Evolutionary conservation across 2,888 invertebrate genomes (phyloP), one percentile per base, ranked within the genome.

Genomic region (Yponomeuta cagnagella): DNA sequence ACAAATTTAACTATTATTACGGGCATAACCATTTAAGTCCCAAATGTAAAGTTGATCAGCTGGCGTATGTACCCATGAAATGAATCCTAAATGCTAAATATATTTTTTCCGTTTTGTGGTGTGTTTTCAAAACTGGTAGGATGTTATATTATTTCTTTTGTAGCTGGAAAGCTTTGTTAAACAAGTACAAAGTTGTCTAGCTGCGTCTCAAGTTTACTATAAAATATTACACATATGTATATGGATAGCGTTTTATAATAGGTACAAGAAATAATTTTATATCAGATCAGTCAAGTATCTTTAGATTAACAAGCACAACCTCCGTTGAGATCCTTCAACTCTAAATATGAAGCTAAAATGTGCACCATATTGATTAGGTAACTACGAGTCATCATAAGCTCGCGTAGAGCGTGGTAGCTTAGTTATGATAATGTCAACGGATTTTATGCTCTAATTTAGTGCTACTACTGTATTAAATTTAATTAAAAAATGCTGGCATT

Each of bases 181-280:
- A 58, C 52, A 58, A 33, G 12, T 58, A 58, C 52, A 58, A 58
- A 58, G 52, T 15, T 15, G 12, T 58, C 52, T 58, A 58, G 52
- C 15, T 58, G 15, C 15, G 15, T 15, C 15, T 58, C 52, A 15
- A 15, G 5, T 58, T 58, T 58, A 12, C 3, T 58, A 12, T 58
- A 15, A 58, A 58, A 58, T 52, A 52, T 52, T 52, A 52, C 52
- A 52, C 52, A 58, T 52, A 52, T 58, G 52, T 43, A 58, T 58
- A 58, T 58, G 52, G 15, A 58, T 58, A 58, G 52, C 52, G 52
- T 58, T 58, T 58, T 58, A 58, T 58, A 15, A 15, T 58, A 58
- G 52, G 52, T 58, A 58, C 52, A 58, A 58, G 52, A 58, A 58
- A 58, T 58, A 58, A 58, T 58, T 58, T 58, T 58, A 58, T 58